Evolutionary conservation across 2,113 vertebrate species (phyloP), one percentile per base, ranked within the genome.

Genomic region (Camarhynchus parvulus): DNA sequence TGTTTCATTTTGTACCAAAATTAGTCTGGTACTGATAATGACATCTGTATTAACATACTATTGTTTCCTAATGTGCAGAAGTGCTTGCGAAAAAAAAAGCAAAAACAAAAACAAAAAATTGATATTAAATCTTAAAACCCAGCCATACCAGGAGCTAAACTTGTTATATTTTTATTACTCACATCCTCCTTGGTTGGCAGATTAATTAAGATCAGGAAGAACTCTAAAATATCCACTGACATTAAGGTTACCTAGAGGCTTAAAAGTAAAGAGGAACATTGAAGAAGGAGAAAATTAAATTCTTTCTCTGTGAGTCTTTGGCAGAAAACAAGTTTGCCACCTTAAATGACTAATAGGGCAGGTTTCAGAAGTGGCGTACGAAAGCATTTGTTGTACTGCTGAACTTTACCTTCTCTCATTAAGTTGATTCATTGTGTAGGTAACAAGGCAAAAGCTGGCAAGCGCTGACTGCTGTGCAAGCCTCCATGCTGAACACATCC

Each of bases 351-450:
- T 93, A 94, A 92, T 37, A 74, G 35, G 67, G 33, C 35, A 79
- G 41, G 44, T 90, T 96, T 94, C 93, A 87, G 83, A 83, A 96
- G 74, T 79, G 85, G 56, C 15, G 0, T 62, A 89, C 62, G 66
- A 96, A 95, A 94, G 53, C 62, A 53, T 97, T 96, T 87, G 91
- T 94, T 94, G 90, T 94, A 95, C 97, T 92, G 79, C 47, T 96
- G 90, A 96, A 94, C 88, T 95, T 95, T 70, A 25, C 73, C 77
- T 96, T 87, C 89, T 87, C 88, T 97, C 89, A 90, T 97, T 97
- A 97, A 81, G 49, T 87, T 97, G 95, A 97, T 96, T 95, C 94
- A 97, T 87, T 75, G 85, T 93, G 83, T 59, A 90, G 41, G 91
- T 96, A 92, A 93, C 91, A 85, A 83, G 81, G 75, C 83, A 93